These are phyloP conservation scores for Carduelis carduelis DNA, from an alignment of 2,797 vertebrate genomes.

Conservation along the genomic window DNA sequence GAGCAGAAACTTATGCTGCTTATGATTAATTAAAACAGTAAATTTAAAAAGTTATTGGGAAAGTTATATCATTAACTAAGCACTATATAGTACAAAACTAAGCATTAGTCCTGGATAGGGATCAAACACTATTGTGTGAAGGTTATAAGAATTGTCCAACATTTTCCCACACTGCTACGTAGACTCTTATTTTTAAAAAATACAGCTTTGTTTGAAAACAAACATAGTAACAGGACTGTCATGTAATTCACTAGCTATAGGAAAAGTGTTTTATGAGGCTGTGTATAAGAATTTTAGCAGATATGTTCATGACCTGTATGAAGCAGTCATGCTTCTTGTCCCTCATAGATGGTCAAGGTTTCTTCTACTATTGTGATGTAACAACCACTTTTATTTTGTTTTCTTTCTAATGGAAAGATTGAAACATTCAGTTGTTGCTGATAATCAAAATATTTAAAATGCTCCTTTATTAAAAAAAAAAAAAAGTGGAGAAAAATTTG, in stretches of 20 bases:
- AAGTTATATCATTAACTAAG: background rate
- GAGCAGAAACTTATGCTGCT: background rate
- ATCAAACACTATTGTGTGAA: background rate
- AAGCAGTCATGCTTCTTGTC: background rate
- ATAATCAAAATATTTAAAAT: background rate
- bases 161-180: background rate
- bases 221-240: background rate
- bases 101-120: background rate
- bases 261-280: background rate
- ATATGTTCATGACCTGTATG: background rate
- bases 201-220: background rate
- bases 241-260: background rate
- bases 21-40: background rate
- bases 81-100: background rate
- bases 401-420: background rate
- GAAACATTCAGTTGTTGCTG: background rate
- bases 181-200: background rate
- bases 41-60: background rate
- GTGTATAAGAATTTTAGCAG: background rate
- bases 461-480: background rate
- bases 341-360: background rate
- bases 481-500: background rate
- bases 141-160: background rate
- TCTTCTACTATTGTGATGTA: background rate
- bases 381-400: background rate